Evolutionary conservation across 2,888 invertebrate species (phyloP), one percentile per base, ranked within the genome.

Genomic region (Tuta absoluta): DNA sequence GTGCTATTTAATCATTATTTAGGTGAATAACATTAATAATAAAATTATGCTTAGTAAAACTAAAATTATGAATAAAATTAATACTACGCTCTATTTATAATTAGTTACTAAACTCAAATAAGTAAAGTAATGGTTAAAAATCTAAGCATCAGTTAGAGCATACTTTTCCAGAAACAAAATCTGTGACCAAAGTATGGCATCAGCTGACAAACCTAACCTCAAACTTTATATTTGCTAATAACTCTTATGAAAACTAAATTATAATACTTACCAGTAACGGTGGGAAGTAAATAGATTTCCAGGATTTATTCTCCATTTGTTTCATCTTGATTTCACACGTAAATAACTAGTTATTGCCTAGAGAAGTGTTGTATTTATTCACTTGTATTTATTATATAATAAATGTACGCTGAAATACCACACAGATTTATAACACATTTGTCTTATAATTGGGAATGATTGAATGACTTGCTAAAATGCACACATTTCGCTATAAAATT

Each of bases 191-290:
- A n/a, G n/a, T 24, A 10, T 8, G 11, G 21, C 12, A 59, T 59
- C 60, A 60, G 60, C 60, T 60, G 60, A 45, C 1, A 14, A 45
- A 10, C 45, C 45, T 60, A 60, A 60, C 60, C 60, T 60, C n/a
- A 60, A 60, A 41, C 14, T 23, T 17, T 24, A 60, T 17, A 24
- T 2, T 45, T 45, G 3, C 14, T 2, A 59, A 59, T 12, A 41
- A 41, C 11, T 41, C 10, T 59, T 19, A n/a, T 21, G 23, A 17
- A 59, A 59, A 23, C 14, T 0, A 23, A 1, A 10, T 8, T 24
- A 45, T 1, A 11, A 14, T n/a, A 60, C 87, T 83, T 71, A 88
- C 87, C 63, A 86, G 65, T 63, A 88, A 70, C 7, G 88, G 87
- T 14, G 87, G 78, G 2, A 87, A 65, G 67, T 85, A 84, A 1